Percentiles rank a stretch among this genome's conserved stretches.
Evolutionary conservation across 2,113 vertebrate species (phyloP).

Genomic region (Callithrix jacchus): DNA sequence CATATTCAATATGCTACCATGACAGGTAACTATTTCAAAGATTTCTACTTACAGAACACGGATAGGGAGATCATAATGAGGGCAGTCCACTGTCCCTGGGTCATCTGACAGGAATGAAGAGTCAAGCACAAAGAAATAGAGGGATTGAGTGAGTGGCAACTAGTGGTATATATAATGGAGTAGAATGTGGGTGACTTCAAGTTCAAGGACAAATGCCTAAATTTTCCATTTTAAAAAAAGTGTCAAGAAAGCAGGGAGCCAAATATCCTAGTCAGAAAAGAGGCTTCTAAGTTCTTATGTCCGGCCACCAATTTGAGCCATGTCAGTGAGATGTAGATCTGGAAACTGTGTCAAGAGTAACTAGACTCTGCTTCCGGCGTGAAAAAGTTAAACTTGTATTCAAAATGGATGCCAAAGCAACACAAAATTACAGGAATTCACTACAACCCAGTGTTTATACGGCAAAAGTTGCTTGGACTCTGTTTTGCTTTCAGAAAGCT

Average conservation of each 20-base stretch:
- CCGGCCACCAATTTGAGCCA: neutral
- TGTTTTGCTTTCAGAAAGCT: constrained; percentile 46
- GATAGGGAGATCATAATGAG: neutral
- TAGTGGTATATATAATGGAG: neutral
- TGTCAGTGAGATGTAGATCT: neutral
- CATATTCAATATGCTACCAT: neutral
- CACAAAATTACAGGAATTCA: neutral
- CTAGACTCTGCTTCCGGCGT: neutral
- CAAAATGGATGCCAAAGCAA: neutral
- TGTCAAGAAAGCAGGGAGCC: neutral
- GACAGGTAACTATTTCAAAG: neutral
- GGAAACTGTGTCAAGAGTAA: neutral
- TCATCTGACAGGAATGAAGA: neutral
- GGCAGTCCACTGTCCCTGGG: neutral
- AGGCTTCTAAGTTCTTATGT: neutral
- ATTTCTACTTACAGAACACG: neutral
- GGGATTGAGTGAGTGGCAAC: neutral
- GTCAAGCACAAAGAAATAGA: neutral
- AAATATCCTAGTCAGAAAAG: neutral
- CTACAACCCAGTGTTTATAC: neutral
- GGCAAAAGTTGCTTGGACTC: constrained; percentile 3
- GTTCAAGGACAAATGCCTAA: neutral
- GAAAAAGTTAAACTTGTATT: neutral
- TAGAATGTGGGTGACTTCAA: neutral
- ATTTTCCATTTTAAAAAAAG: neutral